Evolutionary conservation across 2,797 vertebrate species (phyloP).

Genomic region (Helarctos malayanus): DNA sequence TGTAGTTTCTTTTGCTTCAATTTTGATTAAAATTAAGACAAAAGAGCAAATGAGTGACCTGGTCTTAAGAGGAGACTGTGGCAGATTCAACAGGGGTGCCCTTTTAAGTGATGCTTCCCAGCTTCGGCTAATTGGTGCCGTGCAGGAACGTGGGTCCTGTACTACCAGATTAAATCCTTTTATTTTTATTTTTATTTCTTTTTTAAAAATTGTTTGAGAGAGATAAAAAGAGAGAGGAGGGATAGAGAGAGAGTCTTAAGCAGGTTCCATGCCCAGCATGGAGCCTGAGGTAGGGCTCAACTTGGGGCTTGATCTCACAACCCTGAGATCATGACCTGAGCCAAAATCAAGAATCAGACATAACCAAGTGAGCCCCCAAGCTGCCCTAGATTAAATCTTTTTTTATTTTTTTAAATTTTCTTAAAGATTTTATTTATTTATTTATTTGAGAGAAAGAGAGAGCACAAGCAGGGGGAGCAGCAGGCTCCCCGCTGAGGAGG

Average conservation of each 20-base stretch:
- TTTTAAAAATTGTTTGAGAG: not conserved
- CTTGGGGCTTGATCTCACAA: not conserved
- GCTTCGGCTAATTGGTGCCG: not conserved
- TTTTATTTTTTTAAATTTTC: not conserved
- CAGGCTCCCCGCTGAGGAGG: not conserved
- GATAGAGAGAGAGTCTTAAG: not conserved
- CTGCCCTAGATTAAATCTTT: not conserved
- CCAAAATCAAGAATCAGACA: not conserved
- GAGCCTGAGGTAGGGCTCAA: not conserved
- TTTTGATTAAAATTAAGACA: slow-evolving; percentile 2
- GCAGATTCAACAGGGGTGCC: not conserved
- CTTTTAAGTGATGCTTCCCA: not conserved
- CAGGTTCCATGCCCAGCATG: not conserved
- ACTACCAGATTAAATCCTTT: not conserved
- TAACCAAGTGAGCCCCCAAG: not conserved
- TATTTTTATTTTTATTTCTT: not conserved
- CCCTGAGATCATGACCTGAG: not conserved
- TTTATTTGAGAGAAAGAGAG: not conserved
- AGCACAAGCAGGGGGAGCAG: not conserved
- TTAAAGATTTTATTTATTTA: not conserved
- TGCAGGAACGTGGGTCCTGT: not conserved
- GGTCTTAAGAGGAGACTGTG: not conserved
- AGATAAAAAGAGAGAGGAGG: not conserved
- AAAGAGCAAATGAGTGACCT: not conserved
- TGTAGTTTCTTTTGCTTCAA: slow-evolving; percentile 7